Percentiles rank a stretch among this genome's conserved stretches.
These are phyloP conservation scores for Cairina moschata DNA, from an alignment of 2,113 vertebrate species.

Conservation along the genomic window DNA sequence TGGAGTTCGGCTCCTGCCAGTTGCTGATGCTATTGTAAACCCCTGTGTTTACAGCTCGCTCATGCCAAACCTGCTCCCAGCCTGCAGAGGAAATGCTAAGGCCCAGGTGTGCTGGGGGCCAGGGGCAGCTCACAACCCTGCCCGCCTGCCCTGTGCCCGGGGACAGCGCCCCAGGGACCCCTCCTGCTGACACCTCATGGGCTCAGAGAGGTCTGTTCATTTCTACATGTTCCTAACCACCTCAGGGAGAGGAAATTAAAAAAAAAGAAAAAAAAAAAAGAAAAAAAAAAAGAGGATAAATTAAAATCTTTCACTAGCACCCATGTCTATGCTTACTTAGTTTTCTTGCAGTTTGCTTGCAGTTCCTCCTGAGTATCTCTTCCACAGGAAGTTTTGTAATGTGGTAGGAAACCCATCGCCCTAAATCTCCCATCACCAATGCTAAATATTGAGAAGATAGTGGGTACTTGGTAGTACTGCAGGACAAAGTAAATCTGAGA, in stretches of 20 bases:
- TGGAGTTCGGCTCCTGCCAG: slow-evolving; percentile 35
- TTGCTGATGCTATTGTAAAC: background rate
- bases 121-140: background rate
- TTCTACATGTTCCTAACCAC: background rate
- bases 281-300: background rate
- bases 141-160: background rate
- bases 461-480: background rate
- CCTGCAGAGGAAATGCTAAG: background rate
- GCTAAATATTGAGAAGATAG: slow-evolving; percentile 4
- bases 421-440: background rate
- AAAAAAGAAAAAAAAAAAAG: background rate
- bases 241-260: background rate
- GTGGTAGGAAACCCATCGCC: background rate
- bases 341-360: background rate
- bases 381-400: background rate
- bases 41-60: background rate
- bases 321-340: background rate
- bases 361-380: background rate
- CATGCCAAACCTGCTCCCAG: background rate
- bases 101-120: background rate
- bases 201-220: background rate
- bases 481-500: background rate
- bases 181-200: fast-evolving
- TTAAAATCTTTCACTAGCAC: background rate
- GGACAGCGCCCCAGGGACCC: background rate